Base-by-base conservation (phyloP, 1,140 invertebrate genomes). In the Patella vulgata region DNA sequence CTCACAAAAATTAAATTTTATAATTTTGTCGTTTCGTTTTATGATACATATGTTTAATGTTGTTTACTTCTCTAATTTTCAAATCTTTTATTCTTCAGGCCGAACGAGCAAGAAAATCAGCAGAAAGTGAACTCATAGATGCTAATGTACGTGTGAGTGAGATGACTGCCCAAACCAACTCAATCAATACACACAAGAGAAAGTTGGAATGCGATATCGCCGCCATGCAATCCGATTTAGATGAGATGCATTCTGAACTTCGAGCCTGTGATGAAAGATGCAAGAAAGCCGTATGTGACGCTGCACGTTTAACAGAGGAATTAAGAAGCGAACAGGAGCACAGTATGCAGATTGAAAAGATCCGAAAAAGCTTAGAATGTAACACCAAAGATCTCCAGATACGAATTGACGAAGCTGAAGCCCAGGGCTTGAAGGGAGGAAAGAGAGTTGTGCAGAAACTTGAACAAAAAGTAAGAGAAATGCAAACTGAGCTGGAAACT, bases 301-400 rank as follows among this genome's bases (percentile, higher is more conserved):
- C 95, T 71, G 93, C 95, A 68, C 90, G 95, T 83, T 88, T 99
- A 70, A 96, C 96, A 66, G 97, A 99, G 84, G 97, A 99, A 84
- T 91, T 99, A 74, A 90, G 96, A 82, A 94, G 95, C 68, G 97
- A 99, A 88, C 97, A 99, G 86, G 96, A 99, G 81, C 96, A 98
- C 86, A 93, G 94, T 75, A 91, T 95, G 84, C 94, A 93, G 68
- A 93, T 97, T 85, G 96, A 99, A 88, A 98, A 97, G 88, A 88
- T 97, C 81, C 92, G 96, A 84, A 98, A 98, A 87, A 91, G 92
- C 52, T 89, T 98, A 62, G 97, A 99, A 85, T 90, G 90, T 73
- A 95, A 98, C 85, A 94, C 98, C 87, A 99, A 98, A 89, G 97
- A 99, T 84, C 88, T 99, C 76, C 96, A 98, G 85, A 73, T 81